Evolutionary conservation across 2,113 vertebrate species (phyloP).

Genomic region (Sphaerodactylus townsendi): DNA sequence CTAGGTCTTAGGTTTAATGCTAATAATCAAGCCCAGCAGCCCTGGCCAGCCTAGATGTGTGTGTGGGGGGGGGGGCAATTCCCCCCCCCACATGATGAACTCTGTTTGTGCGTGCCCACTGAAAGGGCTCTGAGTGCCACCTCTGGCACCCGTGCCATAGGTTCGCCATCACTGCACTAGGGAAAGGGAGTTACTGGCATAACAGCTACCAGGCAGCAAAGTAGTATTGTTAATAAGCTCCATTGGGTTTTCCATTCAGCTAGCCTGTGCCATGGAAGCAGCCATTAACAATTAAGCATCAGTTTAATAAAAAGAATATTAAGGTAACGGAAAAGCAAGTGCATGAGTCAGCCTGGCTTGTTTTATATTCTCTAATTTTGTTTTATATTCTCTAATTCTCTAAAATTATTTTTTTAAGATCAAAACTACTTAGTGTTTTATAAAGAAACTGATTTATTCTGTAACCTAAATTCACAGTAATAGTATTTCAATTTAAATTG

Average conservation of each 20-base stretch:
- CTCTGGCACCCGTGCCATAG: too few relatives aligned
- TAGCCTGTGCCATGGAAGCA: not conserved
- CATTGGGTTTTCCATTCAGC: conserved; percentile 22
- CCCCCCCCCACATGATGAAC: too few relatives aligned
- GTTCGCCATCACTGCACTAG: too few relatives aligned
- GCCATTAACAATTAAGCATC: conserved; percentile 3
- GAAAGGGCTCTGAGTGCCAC: too few relatives aligned
- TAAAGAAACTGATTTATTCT: not conserved
- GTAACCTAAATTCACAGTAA: not conserved
- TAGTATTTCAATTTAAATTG: not conserved
- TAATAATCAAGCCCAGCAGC: too few relatives aligned
- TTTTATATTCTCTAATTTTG: conserved; percentile 22
- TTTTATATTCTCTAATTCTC: conserved; percentile 11
- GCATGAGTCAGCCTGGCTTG: not conserved
- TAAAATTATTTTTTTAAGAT: not conserved
- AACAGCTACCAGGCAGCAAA: conserved; percentile 2
- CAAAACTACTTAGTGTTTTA: not conserved
- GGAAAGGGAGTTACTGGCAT: not conserved
- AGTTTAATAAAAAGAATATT: conserved; percentile 6
- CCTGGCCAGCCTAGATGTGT: too few relatives aligned
- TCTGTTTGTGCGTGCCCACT: too few relatives aligned
- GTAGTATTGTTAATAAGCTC: conserved; percentile 37
- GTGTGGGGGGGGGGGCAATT: too few relatives aligned
- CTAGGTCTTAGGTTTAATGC: too few relatives aligned
- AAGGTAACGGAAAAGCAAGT: conserved; percentile 17